phyloP scores from a whole-genome alignment of 2,888 invertebrate genomes.

The Coelogynopora nodosa region DNA sequence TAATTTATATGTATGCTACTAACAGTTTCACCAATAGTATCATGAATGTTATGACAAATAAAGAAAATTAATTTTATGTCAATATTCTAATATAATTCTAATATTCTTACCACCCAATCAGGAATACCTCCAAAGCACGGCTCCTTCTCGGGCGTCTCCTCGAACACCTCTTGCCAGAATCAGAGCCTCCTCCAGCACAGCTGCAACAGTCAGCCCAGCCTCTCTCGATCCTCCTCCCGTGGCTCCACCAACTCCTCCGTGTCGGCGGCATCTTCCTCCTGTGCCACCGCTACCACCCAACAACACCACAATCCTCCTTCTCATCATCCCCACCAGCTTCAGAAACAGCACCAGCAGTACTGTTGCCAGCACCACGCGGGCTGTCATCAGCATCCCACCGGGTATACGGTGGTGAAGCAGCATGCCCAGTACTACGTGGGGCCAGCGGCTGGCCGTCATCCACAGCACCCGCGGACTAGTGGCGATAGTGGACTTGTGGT shows the following conservation, averaged over 20 bases:
- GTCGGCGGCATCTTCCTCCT: neutral
- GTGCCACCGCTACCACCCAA: neutral
- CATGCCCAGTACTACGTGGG: conserved; percentile 87
- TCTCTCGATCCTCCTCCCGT: neutral
- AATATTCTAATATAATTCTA: no score
- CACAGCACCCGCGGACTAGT: conserved; percentile 34
- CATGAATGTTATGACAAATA: no score
- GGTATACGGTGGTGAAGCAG: conserved; percentile 79
- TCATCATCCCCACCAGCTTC: neutral
- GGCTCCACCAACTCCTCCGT: neutral
- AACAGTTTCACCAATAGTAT: no score
- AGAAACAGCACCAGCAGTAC: neutral
- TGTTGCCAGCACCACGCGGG: neutral
- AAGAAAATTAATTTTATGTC: no score
- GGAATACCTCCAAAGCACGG: neutral
- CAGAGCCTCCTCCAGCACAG: neutral
- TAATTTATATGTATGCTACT: no score
- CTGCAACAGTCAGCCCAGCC: neutral
- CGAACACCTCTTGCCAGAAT: neutral
- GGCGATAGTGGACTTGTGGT: conserved; percentile 40
- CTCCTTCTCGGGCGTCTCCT: neutral
- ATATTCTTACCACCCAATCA: no score
- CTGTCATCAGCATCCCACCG: conserved; percentile 64
- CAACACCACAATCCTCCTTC: neutral
- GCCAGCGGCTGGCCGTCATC: conserved; percentile 71